Evolutionary conservation across 2,797 vertebrate species (phyloP).

Genomic region (Malacoraja senta): DNA sequence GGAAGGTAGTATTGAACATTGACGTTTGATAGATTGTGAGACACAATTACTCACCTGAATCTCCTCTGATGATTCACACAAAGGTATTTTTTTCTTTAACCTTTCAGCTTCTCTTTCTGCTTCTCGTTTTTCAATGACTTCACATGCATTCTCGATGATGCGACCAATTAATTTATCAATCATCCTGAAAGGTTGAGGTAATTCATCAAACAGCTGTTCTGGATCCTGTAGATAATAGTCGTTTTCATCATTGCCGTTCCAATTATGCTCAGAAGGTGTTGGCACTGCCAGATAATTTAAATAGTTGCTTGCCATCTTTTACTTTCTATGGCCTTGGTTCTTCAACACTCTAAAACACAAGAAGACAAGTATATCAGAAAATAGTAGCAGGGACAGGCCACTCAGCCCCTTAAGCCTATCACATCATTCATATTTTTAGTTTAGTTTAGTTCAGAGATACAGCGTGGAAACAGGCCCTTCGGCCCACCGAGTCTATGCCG

Average conservation of each 20-base stretch:
- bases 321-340: neutral
- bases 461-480: too few relatives aligned
- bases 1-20: neutral
- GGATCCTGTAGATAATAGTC: slow-evolving; percentile 53
- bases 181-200: slow-evolving; percentile 64
- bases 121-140: slow-evolving; percentile 53
- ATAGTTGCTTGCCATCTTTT: slow-evolving; percentile 42
- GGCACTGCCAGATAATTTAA: slow-evolving; percentile 49
- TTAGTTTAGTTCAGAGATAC: too few relatives aligned
- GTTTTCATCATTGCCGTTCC: slow-evolving; percentile 51
- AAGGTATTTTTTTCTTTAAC: slow-evolving; percentile 41
- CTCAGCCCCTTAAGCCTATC: too few relatives aligned
- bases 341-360: slow-evolving; percentile 29
- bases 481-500: too few relatives aligned
- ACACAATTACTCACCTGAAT: slow-evolving; percentile 52
- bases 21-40: neutral
- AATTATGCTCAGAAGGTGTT: slow-evolving; percentile 54
- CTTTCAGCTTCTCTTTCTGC: slow-evolving; percentile 42
- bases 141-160: slow-evolving; percentile 56
- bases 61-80: slow-evolving; percentile 50
- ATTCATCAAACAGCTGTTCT: slow-evolving; percentile 43
- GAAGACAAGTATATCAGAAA: neutral
- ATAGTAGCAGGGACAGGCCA: too few relatives aligned
- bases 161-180: slow-evolving; percentile 56
- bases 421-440: too few relatives aligned